Evolutionary conservation across 1,140 invertebrate genomes (phyloP).

Genomic region (Bacillus rossius): DNA sequence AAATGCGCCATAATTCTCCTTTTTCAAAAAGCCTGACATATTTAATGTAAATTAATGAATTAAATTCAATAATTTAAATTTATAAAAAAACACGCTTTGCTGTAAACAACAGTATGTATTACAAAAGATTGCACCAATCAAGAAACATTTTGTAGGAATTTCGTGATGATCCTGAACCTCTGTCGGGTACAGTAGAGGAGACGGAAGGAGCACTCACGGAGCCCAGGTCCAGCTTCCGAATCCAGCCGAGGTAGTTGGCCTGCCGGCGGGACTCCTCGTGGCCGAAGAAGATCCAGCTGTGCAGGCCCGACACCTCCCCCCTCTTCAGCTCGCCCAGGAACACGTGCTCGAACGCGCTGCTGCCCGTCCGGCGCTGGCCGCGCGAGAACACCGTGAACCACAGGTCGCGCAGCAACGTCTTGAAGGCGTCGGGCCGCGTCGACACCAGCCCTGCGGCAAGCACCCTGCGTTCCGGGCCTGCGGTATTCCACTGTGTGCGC

Average conservation of each 20-base stretch:
- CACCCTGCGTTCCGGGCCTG: too few species aligned
- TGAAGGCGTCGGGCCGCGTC: slow-evolving; percentile 46
- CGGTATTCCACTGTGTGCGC: too few species aligned
- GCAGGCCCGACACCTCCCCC: slow-evolving; percentile 69
- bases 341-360: slow-evolving; percentile 82
- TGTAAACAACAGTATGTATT: too few species aligned
- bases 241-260: slow-evolving; percentile 73
- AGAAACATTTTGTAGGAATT: too few species aligned
- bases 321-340: slow-evolving; percentile 77
- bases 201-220: slow-evolving; percentile 57
- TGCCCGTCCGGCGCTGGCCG: slow-evolving; percentile 66
- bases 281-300: slow-evolving; percentile 86
- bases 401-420: slow-evolving; percentile 63
- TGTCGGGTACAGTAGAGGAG: too few species aligned
- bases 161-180: too few species aligned
- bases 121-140: too few species aligned
- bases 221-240: slow-evolving; percentile 63
- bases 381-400: slow-evolving; percentile 81
- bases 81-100: too few species aligned
- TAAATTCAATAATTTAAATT: too few species aligned
- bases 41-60: too few species aligned
- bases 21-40: too few species aligned
- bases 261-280: slow-evolving; percentile 60
- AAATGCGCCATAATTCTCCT: too few species aligned
- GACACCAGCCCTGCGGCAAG: neutral